phyloP scores from a whole-genome alignment of 2,888 invertebrate genomes.

The Rhodophaea formosa region DNA sequence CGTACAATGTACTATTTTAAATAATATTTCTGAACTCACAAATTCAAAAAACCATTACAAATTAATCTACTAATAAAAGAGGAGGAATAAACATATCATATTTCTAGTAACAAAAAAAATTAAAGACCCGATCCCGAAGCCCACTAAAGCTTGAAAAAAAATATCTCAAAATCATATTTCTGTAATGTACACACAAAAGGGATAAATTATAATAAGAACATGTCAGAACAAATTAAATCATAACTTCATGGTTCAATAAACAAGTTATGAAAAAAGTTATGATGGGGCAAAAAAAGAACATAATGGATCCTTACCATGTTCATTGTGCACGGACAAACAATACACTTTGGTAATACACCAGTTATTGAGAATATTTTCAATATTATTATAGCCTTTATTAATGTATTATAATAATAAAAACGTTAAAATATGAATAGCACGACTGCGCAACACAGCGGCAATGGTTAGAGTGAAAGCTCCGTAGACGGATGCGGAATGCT shows the following conservation, averaged over 20 bases:
- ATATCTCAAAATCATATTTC: conserved; percentile 28
- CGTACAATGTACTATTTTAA: conserved; percentile 32
- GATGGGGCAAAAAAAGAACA: conserved; percentile 55
- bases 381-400: conserved; percentile 50
- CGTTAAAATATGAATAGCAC: conserved; percentile 54
- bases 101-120: conserved; percentile 43
- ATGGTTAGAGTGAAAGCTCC: conserved; percentile 65
- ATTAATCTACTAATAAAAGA: conserved; percentile 40
- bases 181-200: conserved; percentile 36
- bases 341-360: conserved; percentile 50
- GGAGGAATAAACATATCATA: conserved; percentile 47
- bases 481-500: conserved; percentile 49
- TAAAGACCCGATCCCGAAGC: conserved; percentile 23
- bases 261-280: conserved; percentile 54
- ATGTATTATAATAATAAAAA: conserved; percentile 47
- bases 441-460: conserved; percentile 61
- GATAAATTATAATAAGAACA: conserved; percentile 57
- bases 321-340: conserved; percentile 73
- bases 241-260: conserved; percentile 72
- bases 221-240: conserved; percentile 80
- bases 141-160: conserved; percentile 24
- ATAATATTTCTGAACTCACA: conserved; percentile 31
- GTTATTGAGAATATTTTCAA: conserved; percentile 58
- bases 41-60: too few relatives aligned
- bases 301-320: conserved; percentile 75